Evolutionary conservation across 2,797 vertebrate species (phyloP).

Genomic region (Karalla daura): DNA sequence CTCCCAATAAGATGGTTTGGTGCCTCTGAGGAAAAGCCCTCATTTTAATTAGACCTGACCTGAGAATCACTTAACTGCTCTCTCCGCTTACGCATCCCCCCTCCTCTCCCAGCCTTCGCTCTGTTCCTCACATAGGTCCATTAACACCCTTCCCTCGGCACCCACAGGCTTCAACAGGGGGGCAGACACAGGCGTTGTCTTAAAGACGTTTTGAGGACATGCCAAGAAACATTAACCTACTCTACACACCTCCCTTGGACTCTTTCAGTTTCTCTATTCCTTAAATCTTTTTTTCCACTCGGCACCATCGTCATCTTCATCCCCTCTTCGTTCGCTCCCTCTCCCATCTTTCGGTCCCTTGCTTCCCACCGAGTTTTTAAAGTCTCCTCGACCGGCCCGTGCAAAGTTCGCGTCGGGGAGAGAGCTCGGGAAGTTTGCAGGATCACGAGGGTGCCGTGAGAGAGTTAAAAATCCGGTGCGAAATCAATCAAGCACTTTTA

Average conservation of each 20-base stretch:
- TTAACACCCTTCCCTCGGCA: constrained; percentile 84
- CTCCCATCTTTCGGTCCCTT: constrained; percentile 9
- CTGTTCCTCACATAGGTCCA: constrained; percentile 83
- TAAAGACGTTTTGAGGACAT: constrained; percentile 83
- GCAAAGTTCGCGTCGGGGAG: not conserved
- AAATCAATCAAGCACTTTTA: not conserved
- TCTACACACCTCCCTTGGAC: constrained; percentile 70
- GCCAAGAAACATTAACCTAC: constrained; percentile 81
- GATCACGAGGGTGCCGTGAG: not conserved
- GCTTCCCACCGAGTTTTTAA: not conserved
- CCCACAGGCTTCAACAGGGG: constrained; percentile 79
- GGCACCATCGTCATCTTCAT: constrained; percentile 30
- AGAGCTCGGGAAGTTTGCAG: not conserved
- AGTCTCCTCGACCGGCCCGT: not conserved
- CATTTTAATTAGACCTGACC: constrained; percentile 86
- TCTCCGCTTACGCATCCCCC: constrained; percentile 66
- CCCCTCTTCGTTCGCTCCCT: constrained; percentile 7
- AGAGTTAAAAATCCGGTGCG: not conserved
- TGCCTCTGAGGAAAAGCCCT: constrained; percentile 82
- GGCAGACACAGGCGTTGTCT: constrained; percentile 74
- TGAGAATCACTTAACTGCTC: constrained; percentile 84
- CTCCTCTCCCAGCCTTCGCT: constrained; percentile 70
- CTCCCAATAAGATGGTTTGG: constrained; percentile 74
- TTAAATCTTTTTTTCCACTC: constrained; percentile 39
- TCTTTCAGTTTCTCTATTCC: constrained; percentile 53